These are phyloP conservation scores for Colletes collaris DNA, from an alignment of 2,888 invertebrate genomes.

Conservation along the genomic window DNA sequence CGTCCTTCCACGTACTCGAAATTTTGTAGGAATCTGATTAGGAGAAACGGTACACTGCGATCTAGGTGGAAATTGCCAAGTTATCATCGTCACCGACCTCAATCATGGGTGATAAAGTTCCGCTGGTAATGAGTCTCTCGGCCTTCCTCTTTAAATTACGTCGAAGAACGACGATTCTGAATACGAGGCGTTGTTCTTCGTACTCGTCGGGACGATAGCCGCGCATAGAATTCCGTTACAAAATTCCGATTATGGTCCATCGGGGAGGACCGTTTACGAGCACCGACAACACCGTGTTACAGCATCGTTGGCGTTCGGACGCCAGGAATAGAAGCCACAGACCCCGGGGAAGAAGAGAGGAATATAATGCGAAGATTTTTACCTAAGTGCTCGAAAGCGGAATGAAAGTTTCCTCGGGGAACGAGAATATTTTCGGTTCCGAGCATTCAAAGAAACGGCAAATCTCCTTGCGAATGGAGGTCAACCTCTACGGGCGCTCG, in stretches of 20 bases:
- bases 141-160: constrained; percentile 42
- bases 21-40: constrained; percentile 53
- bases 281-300: neutral
- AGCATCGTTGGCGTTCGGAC: neutral
- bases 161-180: constrained; percentile 35
- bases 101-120: constrained; percentile 50
- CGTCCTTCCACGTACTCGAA: constrained; percentile 38
- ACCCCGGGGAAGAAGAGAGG: neutral
- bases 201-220: neutral
- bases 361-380: constrained; percentile 16
- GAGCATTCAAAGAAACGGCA: constrained; percentile 13
- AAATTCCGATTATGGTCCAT: neutral
- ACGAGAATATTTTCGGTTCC: constrained; percentile 34
- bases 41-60: constrained; percentile 30
- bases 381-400: constrained; percentile 27
- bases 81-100: constrained; percentile 42
- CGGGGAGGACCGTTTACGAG: neutral
- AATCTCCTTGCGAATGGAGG: constrained; percentile 34
- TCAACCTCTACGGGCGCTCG: constrained; percentile 38
- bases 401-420: constrained; percentile 40
- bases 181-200: constrained; percentile 18
- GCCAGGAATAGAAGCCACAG: neutral
- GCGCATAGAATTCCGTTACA: neutral
- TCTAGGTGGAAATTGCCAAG: constrained; percentile 47
- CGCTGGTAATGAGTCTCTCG: constrained; percentile 48